phyloP scores from a whole-genome alignment of 2,888 invertebrate genomes.

The Camptogramma bilineatum region DNA sequence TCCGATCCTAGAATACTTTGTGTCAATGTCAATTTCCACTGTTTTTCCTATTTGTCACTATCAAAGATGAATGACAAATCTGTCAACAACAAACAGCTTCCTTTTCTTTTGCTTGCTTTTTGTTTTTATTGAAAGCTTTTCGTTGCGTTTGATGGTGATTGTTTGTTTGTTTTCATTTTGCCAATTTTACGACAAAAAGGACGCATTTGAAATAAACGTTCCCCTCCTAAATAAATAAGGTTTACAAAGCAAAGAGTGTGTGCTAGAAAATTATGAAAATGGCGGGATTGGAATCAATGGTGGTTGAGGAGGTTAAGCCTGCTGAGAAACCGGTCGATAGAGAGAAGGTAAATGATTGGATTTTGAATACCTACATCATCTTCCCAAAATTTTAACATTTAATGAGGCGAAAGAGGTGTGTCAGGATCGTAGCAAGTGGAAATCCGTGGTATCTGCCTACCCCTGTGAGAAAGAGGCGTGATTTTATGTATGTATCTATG shows the following conservation, averaged over 20 bases:
- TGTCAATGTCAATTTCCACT: no score
- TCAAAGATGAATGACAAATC: no score
- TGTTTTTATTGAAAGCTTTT: no score
- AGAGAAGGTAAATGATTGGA: slow-evolving; percentile 89
- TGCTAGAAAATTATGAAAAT: slow-evolving; percentile 66
- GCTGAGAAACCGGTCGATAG: slow-evolving; percentile 93
- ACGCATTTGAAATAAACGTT: neutral
- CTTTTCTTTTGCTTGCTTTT: neutral
- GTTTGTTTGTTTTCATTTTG: neutral
- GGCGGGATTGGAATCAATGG: slow-evolving; percentile 91
- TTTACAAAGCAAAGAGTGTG: neutral
- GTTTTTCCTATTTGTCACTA: no score
- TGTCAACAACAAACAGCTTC: no score
- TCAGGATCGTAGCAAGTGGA: no score
- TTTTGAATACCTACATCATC: neutral
- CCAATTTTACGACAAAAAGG: neutral
- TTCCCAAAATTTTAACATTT: no score
- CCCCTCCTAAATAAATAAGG: neutral
- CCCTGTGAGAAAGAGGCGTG: no score
- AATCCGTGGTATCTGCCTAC: no score
- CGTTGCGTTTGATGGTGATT: neutral
- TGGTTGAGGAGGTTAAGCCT: slow-evolving; percentile 92
- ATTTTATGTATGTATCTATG: no score
- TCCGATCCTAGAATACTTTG: no score
- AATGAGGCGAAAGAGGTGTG: no score